phyloP scores from a whole-genome alignment of 2,797 vertebrate species.

The Kryptopterus vitreolus region DNA sequence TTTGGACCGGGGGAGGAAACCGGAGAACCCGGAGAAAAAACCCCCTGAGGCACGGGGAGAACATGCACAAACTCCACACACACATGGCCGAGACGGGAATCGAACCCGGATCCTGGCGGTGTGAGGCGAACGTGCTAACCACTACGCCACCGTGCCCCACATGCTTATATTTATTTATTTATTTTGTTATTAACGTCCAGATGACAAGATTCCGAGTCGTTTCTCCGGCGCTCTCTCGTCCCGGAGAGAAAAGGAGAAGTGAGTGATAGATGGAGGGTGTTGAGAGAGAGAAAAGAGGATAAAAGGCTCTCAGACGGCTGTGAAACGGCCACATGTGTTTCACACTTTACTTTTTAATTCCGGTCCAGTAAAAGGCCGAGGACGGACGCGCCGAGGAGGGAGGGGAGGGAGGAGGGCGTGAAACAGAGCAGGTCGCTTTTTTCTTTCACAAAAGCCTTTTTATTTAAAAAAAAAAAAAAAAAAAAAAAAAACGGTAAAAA shows the following conservation, averaged over 20 bases:
- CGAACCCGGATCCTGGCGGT: too few relatives aligned
- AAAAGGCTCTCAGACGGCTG: slow-evolving; percentile 39
- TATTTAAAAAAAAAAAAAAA: slow-evolving; percentile 53
- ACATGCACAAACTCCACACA: too few relatives aligned
- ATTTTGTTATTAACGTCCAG: not conserved
- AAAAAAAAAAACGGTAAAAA: too few relatives aligned
- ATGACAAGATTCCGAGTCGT: not conserved
- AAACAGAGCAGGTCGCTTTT: slow-evolving; percentile 38
- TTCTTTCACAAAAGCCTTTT: slow-evolving; percentile 29
- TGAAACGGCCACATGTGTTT: slow-evolving; percentile 50
- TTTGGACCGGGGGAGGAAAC: too few relatives aligned
- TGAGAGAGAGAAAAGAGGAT: not conserved
- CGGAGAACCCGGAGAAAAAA: too few relatives aligned
- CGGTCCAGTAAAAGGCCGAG: slow-evolving; percentile 37
- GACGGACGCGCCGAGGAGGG: slow-evolving; percentile 1
- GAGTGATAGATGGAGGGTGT: slow-evolving; percentile 37
- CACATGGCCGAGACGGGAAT: too few relatives aligned
- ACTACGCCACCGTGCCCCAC: too few relatives aligned
- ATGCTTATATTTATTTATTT: too few relatives aligned
- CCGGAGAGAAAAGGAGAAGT: slow-evolving; percentile 13
- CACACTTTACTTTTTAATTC: slow-evolving; percentile 42
- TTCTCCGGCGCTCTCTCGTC: not conserved
- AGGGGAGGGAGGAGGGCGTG: not conserved
- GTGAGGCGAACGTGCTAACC: too few relatives aligned
- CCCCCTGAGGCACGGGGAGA: too few relatives aligned